phyloP scores from a whole-genome alignment of 2,888 invertebrate genomes.

The Agrilus cyanescens region DNA sequence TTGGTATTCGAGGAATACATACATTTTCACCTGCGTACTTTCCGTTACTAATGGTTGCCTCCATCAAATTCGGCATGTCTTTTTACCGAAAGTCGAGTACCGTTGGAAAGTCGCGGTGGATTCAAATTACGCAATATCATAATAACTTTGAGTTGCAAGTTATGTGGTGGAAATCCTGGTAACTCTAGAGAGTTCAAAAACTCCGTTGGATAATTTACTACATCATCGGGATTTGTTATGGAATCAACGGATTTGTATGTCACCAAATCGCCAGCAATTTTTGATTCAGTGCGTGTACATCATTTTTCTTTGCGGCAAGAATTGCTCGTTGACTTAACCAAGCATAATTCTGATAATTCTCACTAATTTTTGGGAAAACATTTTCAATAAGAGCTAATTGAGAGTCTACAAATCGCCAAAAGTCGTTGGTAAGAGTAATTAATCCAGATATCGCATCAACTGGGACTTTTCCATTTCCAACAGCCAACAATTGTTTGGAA shows the following conservation, averaged over 20 bases:
- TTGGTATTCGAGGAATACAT: too few species aligned
- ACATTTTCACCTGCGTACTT: too few species aligned
- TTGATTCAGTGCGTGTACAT: conserved; percentile 17
- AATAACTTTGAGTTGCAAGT: conserved; percentile 21
- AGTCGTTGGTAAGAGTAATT: conserved; percentile 21
- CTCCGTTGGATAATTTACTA: conserved; percentile 17
- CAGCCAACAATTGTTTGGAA: conserved; percentile 20
- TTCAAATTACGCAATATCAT: too few species aligned
- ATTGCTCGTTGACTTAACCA: conserved; percentile 22
- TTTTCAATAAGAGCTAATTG: conserved; percentile 21
- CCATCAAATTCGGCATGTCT: too few species aligned
- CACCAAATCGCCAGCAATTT: conserved; percentile 11
- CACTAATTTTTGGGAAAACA: conserved; percentile 24
- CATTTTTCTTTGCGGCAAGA: conserved; percentile 25
- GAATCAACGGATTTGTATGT: conserved; percentile 17
- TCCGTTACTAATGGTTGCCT: too few species aligned
- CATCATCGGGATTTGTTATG: conserved; percentile 12
- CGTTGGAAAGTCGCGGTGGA: too few species aligned
- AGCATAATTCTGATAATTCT: conserved; percentile 18
- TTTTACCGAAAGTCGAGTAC: too few species aligned
- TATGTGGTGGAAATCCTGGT: conserved; percentile 20
- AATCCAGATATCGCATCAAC: conserved; percentile 18
- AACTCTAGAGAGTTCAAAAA: conserved; percentile 20
- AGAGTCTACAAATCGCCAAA: conserved; percentile 19
- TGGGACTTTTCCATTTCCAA: conserved; percentile 21